Evolutionary conservation across 2,113 vertebrate genomes (phyloP).

Genomic region (Oenanthe melanoleuca): DNA sequence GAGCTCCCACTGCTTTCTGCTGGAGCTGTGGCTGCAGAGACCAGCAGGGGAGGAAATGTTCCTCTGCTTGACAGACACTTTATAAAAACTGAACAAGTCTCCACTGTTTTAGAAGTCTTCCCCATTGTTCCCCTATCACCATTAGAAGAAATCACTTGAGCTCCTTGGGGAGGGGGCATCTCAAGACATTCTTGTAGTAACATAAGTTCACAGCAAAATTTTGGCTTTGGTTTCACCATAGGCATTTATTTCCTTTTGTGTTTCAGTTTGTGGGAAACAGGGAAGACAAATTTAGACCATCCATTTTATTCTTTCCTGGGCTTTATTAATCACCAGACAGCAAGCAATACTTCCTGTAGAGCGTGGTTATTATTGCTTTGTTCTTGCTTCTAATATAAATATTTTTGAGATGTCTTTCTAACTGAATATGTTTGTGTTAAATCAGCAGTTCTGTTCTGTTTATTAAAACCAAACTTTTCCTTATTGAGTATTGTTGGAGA

Average conservation of each 20-base stretch:
- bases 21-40: not conserved
- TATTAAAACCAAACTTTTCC: conserved; percentile 4
- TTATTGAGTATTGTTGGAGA: conserved; percentile 18
- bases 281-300: not conserved
- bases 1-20: not conserved
- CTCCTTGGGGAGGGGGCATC: not conserved
- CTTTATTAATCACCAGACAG: conserved; percentile 15
- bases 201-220: not conserved
- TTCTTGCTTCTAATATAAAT: not conserved
- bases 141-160: not conserved
- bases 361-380: not conserved
- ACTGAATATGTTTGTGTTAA: not conserved
- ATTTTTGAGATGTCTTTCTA: not conserved
- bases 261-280: not conserved
- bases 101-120: not conserved
- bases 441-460: not conserved
- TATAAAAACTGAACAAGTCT: not conserved
- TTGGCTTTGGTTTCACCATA: not conserved
- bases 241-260: not conserved
- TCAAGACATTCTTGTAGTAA: not conserved
- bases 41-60: not conserved
- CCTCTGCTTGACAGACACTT: not conserved
- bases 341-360: not conserved
- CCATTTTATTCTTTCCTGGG: not conserved
- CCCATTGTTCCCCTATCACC: not conserved